phyloP scores from a whole-genome alignment of 2,113 vertebrate species.

The Beaufortia kweichowensis region DNA sequence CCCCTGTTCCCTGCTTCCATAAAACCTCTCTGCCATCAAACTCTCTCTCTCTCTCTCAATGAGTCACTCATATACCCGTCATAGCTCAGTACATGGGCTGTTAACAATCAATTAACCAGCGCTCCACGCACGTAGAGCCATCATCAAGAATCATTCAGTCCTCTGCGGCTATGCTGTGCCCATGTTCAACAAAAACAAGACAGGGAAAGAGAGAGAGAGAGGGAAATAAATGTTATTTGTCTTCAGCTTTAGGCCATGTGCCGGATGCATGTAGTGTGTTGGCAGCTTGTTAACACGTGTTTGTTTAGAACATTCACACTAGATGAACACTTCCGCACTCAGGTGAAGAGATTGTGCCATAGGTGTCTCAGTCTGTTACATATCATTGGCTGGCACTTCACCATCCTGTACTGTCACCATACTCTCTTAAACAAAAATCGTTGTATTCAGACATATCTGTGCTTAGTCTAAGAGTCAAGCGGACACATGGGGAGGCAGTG shows the following conservation, averaged over 20 bases:
- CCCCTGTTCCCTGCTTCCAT: neutral
- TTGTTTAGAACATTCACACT: neutral
- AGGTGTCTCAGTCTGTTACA: neutral
- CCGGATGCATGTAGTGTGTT: constrained; percentile 15
- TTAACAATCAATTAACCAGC: constrained; percentile 54
- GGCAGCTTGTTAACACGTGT: constrained; percentile 34
- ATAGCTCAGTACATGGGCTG: constrained; percentile 40
- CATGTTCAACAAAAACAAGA: neutral
- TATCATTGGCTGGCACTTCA: neutral
- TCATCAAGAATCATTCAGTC: constrained; percentile 4
- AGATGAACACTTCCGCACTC: neutral
- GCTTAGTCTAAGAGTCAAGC: constrained; percentile 8
- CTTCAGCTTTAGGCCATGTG: constrained; percentile 35
- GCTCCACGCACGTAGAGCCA: constrained; percentile 22
- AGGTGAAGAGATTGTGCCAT: neutral
- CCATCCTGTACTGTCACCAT: neutral
- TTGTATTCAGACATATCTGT: neutral
- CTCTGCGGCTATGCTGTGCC: neutral
- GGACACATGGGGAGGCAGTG: constrained; percentile 15
- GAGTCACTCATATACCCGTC: constrained; percentile 50
- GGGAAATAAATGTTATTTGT: constrained; percentile 14
- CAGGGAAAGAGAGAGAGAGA: neutral
- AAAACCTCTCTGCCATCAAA: neutral
- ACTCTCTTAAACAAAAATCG: neutral
- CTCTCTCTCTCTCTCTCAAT: constrained; percentile 23